These are phyloP conservation scores for Syngnathus rostellatus DNA, from an alignment of 2,797 vertebrate genomes.

Conservation along the genomic window DNA sequence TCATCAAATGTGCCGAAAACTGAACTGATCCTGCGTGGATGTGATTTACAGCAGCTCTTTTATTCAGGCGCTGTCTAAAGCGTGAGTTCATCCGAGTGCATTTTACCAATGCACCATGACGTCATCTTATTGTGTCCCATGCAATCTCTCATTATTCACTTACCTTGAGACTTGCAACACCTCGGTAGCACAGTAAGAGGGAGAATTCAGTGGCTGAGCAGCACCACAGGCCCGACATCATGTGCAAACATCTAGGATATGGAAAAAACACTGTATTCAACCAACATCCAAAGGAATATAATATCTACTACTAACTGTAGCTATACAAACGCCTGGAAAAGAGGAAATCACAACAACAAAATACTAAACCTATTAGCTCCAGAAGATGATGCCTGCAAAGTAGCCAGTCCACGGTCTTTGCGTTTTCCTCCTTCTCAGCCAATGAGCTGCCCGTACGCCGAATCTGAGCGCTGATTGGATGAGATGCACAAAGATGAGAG, in stretches of 20 bases:
- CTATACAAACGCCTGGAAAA: background rate
- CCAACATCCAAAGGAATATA: background rate
- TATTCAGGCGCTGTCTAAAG: background rate
- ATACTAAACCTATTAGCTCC: slow-evolving; percentile 11
- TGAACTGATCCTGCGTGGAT: background rate
- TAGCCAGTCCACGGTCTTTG: slow-evolving; percentile 29
- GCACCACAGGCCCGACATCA: slow-evolving; percentile 41
- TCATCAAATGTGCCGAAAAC: background rate
- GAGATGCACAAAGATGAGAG: background rate
- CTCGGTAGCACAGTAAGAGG: slow-evolving; percentile 33
- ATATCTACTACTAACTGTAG: background rate
- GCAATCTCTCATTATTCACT: background rate
- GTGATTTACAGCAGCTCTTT: background rate
- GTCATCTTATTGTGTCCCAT: background rate
- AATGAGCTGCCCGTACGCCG: slow-evolving; percentile 32
- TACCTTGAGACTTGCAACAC: slow-evolving; percentile 40
- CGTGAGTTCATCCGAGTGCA: background rate
- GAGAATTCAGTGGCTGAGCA: slow-evolving; percentile 33
- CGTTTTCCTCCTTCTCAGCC: slow-evolving; percentile 58
- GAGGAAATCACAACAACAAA: background rate
- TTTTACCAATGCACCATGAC: background rate
- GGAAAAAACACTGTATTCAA: background rate
- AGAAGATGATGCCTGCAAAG: slow-evolving; percentile 5
- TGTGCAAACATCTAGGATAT: background rate
- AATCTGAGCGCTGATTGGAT: slow-evolving; percentile 50